Base-by-base conservation (phyloP, 2,888 invertebrate species). In the Ctena decussata region DNA sequence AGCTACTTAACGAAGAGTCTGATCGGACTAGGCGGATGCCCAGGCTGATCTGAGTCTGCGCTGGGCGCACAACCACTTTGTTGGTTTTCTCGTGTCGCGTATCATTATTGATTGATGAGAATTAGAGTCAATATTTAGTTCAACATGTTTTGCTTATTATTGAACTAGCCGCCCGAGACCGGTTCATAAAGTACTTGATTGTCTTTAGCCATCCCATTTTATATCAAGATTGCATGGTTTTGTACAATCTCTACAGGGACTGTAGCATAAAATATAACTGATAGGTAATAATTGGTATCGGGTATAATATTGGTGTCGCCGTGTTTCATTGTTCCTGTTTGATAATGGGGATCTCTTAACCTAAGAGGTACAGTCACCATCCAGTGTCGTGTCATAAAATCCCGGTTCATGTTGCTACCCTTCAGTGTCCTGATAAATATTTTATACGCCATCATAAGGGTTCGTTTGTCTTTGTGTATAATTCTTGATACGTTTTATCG, bases 291-390 rank as follows among this genome's bases (percentile, higher is more conserved):
- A 49, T 24, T 46, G n/a, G 41, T 77, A 82, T 82, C 82, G 37
- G 15, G 27, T 82, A 39, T 35, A 69, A 73, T 73, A 72, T 46
- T 30, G 32, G 39, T 78, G 82, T 77, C 82, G 82, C 82, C 82
- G 32, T 32, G 35, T 5, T 35, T 21, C 37, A 72, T 72, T 72
- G 72, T 41, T 41, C 44, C n/a, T 5, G n/a, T 21, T 12, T 35
- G 70, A 70, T 35, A 70, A 41, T 32, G 1, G 24, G 21, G 37
- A 30, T n/a, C 35, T 41, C 3, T 30, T 39, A n/a, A 21, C 21
- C n/a, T 32, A 32, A 18, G 30, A 30, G 24, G 32, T 35, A 32
- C 37, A 35, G 69, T 35, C 69, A 27, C 69, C 69, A 30, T 30
- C 12, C 30, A 11, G 21, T 32, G 69, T 69, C 69, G 12, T 21